Evolutionary conservation across 2,797 vertebrate species (phyloP).

Genomic region (Babyrousa celebensis): DNA sequence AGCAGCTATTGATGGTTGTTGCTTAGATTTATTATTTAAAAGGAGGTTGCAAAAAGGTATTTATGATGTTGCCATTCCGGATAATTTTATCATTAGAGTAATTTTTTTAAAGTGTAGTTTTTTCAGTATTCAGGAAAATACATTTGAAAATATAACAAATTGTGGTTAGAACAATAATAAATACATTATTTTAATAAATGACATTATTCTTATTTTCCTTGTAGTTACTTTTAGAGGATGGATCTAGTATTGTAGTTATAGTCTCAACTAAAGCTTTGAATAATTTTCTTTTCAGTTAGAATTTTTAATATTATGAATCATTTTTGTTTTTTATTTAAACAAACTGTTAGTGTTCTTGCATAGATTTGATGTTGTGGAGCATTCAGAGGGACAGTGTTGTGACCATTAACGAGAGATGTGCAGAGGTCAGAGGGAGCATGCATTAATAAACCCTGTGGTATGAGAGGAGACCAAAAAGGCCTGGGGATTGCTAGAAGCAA

Average conservation of each 20-base stretch:
- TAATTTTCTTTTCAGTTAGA: conserved; percentile 42
- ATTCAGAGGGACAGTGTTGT: neutral
- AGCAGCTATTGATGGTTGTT: conserved; percentile 23
- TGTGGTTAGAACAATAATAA: conserved; percentile 64
- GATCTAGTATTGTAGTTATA: neutral
- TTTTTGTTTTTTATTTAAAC: conserved; percentile 55
- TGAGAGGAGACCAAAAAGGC: conserved; percentile 32
- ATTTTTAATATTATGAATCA: conserved; percentile 12
- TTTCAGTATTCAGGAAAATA: conserved; percentile 30
- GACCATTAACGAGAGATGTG: neutral
- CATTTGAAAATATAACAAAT: neutral
- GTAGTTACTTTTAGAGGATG: conserved; percentile 57
- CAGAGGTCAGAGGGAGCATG: neutral
- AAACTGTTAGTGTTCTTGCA: neutral
- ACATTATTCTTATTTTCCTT: conserved; percentile 11
- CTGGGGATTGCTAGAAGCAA: neutral
- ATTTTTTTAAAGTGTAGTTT: conserved; percentile 32
- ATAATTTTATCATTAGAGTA: conserved; percentile 46
- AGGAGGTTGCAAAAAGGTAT: conserved; percentile 12
- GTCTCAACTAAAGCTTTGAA: conserved; percentile 20
- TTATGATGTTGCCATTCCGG: neutral
- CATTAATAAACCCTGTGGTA: neutral
- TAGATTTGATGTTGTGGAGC: neutral
- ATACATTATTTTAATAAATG: conserved; percentile 47
- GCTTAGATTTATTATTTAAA: conserved; percentile 41